Evolutionary conservation across 1,140 invertebrate species (phyloP).

Genomic region (Brachionus rubens): DNA sequence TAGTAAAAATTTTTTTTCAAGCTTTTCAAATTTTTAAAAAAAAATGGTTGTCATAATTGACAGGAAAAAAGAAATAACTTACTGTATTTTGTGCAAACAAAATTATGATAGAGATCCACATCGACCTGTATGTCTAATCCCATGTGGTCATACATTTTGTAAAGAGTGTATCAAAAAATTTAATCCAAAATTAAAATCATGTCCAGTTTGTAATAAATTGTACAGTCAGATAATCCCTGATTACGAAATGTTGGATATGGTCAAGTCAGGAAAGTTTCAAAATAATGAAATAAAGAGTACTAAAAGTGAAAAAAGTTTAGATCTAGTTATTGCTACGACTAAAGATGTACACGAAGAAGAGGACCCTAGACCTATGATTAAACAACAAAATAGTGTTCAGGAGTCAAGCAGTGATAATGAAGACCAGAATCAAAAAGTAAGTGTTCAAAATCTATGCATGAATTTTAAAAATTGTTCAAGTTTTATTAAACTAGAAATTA

Average conservation of each 20-base stretch:
- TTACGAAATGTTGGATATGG: conserved; percentile 33
- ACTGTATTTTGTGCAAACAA: conserved; percentile 2
- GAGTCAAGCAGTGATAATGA: not conserved
- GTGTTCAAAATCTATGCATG: not conserved
- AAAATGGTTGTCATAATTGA: conserved; percentile 29
- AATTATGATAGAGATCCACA: not conserved
- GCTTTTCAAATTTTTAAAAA: not conserved
- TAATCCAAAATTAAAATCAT: not conserved
- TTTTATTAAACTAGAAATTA: not conserved
- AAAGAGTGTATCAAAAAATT: conserved; percentile 12
- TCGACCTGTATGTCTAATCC: conserved; percentile 32
- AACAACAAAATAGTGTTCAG: not conserved
- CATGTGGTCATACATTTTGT: conserved; percentile 40
- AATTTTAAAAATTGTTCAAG: not conserved
- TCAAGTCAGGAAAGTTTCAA: not conserved
- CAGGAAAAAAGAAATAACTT: conserved; percentile 16
- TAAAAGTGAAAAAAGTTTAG: not conserved
- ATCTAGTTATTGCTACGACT: not conserved
- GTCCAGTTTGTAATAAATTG: not conserved
- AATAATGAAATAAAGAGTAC: not conserved
- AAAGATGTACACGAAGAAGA: too few relatives aligned
- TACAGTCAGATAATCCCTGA: conserved; percentile 39
- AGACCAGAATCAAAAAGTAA: not conserved
- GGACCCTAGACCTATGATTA: too few relatives aligned
- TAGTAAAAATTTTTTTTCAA: not conserved